Evolutionary conservation across 2,113 vertebrate species (phyloP).

Genomic region (Gymnorhina tibicen): DNA sequence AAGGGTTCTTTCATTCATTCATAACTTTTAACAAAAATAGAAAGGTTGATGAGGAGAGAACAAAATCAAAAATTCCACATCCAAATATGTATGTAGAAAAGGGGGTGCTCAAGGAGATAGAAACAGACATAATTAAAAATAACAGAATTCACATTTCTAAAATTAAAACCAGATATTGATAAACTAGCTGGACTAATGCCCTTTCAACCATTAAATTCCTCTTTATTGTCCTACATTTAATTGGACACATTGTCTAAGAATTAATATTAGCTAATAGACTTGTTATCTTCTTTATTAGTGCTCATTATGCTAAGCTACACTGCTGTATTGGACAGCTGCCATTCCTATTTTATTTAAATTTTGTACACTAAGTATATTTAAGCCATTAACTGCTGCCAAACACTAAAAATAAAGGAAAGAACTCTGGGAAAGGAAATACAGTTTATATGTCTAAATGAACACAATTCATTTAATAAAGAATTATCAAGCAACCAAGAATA

Average conservation of each 20-base stretch:
- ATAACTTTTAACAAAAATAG: background rate
- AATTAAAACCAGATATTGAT: background rate
- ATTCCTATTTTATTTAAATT: constrained; percentile 7
- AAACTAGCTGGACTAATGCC: background rate
- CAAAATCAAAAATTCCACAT: background rate
- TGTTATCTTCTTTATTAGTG: constrained; percentile 25
- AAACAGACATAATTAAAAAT: background rate
- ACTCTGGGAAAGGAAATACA: background rate
- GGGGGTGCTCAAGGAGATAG: background rate
- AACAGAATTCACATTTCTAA: background rate
- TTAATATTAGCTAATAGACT: constrained; percentile 25
- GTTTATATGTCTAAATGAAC: background rate
- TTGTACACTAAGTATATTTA: background rate
- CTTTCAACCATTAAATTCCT: background rate
- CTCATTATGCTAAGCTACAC: background rate
- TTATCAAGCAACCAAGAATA: background rate
- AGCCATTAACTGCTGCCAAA: background rate
- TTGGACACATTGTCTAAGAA: background rate
- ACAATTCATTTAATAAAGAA: background rate
- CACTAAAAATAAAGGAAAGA: background rate
- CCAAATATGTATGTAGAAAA: background rate
- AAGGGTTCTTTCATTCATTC: background rate
- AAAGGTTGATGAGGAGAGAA: background rate
- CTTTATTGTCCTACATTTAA: background rate
- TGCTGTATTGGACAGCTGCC: constrained; percentile 4